Percentiles rank a stretch among this genome's conserved stretches.
Evolutionary conservation across 2,888 invertebrate genomes (phyloP).

Genomic region (Lasioglossum vierecki): DNA sequence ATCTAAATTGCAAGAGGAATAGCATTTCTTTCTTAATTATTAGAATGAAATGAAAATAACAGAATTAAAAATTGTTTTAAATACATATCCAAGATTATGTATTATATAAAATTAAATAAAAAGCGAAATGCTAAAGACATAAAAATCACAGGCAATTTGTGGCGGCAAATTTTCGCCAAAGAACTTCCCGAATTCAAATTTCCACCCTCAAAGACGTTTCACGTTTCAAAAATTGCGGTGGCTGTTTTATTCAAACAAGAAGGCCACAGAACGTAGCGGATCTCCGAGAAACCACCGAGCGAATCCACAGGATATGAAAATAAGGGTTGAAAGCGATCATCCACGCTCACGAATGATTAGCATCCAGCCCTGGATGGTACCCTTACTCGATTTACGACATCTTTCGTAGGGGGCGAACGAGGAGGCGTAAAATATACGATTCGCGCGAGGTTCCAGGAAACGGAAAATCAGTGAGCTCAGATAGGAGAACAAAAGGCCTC

Average conservation of each 20-base stretch:
- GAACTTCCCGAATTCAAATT: neutral
- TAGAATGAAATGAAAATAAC: neutral
- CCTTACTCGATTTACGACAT: slow-evolving; percentile 44
- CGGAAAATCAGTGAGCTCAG: slow-evolving; percentile 43
- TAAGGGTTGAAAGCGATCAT: neutral
- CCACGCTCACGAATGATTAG: slow-evolving; percentile 24
- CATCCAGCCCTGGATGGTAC: neutral
- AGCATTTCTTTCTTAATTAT: neutral
- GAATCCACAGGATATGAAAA: neutral
- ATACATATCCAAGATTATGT: too few species aligned
- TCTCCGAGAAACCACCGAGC: neutral
- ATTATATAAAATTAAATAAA: too few species aligned
- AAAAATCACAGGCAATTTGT: neutral
- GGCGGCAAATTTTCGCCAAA: neutral
- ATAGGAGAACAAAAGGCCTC: slow-evolving; percentile 51
- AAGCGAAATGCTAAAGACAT: too few species aligned
- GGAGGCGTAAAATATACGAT: slow-evolving; percentile 48
- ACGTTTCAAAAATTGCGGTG: neutral
- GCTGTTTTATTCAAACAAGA: neutral
- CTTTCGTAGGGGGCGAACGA: neutral
- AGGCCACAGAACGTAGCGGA: neutral
- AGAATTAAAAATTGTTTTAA: too few species aligned
- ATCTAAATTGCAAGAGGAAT: neutral
- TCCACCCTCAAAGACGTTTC: neutral
- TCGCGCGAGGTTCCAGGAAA: slow-evolving; percentile 32